These are phyloP conservation scores for Babyrousa celebensis DNA, from an alignment of 2,797 vertebrate genomes.

Conservation along the genomic window DNA sequence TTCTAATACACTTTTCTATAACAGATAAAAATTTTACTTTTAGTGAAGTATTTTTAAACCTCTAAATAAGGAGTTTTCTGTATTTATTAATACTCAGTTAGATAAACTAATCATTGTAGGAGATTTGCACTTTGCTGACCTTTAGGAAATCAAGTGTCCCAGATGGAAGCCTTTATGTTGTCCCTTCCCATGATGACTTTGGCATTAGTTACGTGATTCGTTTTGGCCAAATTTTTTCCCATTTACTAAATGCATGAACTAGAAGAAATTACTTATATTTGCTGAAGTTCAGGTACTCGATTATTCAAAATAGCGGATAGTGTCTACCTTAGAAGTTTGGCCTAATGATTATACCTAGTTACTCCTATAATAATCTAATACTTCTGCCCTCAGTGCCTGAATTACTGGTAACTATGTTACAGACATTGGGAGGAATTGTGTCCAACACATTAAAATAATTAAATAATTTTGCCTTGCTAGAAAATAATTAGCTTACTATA, in stretches of 20 bases:
- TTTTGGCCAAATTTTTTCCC: not conserved
- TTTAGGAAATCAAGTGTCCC: not conserved
- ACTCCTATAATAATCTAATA: not conserved
- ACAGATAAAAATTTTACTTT: not conserved
- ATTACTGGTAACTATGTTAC: not conserved
- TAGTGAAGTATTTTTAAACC: not conserved
- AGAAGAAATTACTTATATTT: not conserved
- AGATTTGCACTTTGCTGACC: not conserved
- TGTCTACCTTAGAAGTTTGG: slow-evolving; percentile 4
- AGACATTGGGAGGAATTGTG: not conserved
- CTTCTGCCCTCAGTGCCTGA: not conserved
- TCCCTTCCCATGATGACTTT: not conserved
- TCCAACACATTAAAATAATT: not conserved
- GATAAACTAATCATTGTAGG: not conserved
- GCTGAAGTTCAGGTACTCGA: not conserved
- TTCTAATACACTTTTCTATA: not conserved
- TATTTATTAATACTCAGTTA: not conserved
- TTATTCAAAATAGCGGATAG: not conserved
- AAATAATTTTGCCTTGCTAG: not conserved
- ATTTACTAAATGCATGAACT: not conserved
- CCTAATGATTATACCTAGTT: not conserved
- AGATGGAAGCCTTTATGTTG: not conserved
- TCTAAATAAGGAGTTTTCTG: not conserved
- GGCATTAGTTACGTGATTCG: not conserved
- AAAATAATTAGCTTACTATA: not conserved